Evolutionary conservation across 2,888 invertebrate species (phyloP).

Genomic region (Acrobasis suavella): DNA sequence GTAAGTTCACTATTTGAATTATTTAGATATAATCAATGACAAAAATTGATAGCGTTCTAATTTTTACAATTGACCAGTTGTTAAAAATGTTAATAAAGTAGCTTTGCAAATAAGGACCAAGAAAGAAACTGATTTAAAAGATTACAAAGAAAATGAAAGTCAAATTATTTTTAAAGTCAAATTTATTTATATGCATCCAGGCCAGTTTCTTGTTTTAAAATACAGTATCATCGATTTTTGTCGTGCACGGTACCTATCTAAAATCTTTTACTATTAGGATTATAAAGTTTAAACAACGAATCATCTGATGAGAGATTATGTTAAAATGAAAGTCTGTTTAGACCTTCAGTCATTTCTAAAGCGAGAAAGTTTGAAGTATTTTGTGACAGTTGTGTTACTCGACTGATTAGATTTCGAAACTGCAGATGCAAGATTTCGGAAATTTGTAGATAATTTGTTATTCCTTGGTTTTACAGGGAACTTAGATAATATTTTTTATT

Average conservation of each 20-base stretch:
- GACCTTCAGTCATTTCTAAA: constrained; percentile 33
- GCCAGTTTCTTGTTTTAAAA: no score
- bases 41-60: no score
- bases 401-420: constrained; percentile 76
- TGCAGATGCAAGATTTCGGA: constrained; percentile 63
- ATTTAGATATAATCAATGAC: not conserved
- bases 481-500: constrained; percentile 51
- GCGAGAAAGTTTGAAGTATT: constrained; percentile 52
- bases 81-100: no score
- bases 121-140: no score
- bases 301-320: not conserved
- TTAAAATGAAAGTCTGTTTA: not conserved
- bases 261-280: not conserved
- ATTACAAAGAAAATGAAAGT: no score
- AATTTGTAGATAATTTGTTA: constrained; percentile 71
- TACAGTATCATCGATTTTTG: no score
- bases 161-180: no score
- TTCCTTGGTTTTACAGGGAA: constrained; percentile 82
- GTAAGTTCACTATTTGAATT: constrained; percentile 24
- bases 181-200: no score
- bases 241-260: constrained; percentile 5
- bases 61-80: no score
- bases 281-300: not conserved
- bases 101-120: no score
- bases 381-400: constrained; percentile 74